Conservation (phyloP, 2,888 invertebrate species). For the Bedellia somnulentella region DNA sequence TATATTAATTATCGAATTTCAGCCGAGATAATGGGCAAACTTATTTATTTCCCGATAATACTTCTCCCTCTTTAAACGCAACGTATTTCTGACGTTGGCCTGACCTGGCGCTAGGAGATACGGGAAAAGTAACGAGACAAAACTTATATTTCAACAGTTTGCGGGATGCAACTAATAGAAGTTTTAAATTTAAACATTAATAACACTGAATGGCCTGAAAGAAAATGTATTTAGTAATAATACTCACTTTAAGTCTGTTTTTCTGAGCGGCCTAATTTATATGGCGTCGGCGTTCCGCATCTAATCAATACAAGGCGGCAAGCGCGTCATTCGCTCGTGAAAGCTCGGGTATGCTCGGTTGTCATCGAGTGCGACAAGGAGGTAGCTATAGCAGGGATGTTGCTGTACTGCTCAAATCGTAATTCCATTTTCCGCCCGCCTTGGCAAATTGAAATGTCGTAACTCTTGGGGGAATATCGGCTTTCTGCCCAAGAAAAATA, state of each 20-base stretch:
- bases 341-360: slow-evolving; percentile 20
- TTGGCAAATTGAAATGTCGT: slow-evolving; percentile 65
- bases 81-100: too few relatives aligned
- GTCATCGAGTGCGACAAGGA: slow-evolving; percentile 23
- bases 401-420: slow-evolving; percentile 56
- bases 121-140: too few relatives aligned
- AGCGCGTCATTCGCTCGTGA: slow-evolving; percentile 29
- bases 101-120: too few relatives aligned
- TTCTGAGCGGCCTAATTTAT: slow-evolving; percentile 58
- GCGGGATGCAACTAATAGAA: too few relatives aligned
- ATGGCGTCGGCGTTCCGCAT: slow-evolving; percentile 59
- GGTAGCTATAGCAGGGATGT: slow-evolving; percentile 29
- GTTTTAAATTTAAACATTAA: too few relatives aligned
- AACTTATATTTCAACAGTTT: too few relatives aligned
- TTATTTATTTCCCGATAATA: too few relatives aligned
- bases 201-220: too few relatives aligned
- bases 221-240: slow-evolving; percentile 5
- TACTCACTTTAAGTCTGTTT: slow-evolving; percentile 33
- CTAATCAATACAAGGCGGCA: slow-evolving; percentile 54
- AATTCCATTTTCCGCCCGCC: slow-evolving; percentile 64
- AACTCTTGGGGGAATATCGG: slow-evolving; percentile 63
- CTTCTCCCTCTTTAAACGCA: too few relatives aligned
- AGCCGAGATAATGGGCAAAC: too few relatives aligned
- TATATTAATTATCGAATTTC: slow-evolving; percentile 12
- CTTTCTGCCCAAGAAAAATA: slow-evolving; percentile 60